Evolutionary conservation across 2,797 vertebrate species (phyloP), one percentile per base, ranked within the genome.

Genomic region (Helostoma temminkii): DNA sequence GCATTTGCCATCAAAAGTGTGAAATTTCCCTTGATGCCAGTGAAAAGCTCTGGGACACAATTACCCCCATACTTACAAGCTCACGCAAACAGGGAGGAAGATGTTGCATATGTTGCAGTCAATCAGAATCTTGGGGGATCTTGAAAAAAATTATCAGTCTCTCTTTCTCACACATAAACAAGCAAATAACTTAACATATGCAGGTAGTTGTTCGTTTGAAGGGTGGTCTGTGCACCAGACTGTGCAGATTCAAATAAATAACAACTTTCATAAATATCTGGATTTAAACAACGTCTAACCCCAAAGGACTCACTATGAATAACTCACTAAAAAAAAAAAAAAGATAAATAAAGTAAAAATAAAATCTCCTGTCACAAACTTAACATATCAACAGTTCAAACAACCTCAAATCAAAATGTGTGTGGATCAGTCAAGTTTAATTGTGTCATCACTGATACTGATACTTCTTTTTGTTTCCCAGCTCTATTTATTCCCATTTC

Each of bases 1-100:
- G n/a, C n/a, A n/a, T n/a, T n/a, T n/a, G n/a, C n/a, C n/a, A n/a
- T n/a, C n/a, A n/a, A n/a, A n/a, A 74, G 82, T 79, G 78, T 71
- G 79, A 66, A 69, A 85, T 83, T 91, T 86, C 82, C 78, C 74
- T 57, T 39, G 74, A 75, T 79, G 62, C 55, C 55, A 48, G 72
- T 61, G 76, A 79, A 82, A 74, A 66, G 58, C 71, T 80, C 57
- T 78, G 76, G 73, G 80, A 90, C 87, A 81, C 74, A 78, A 82
- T 83, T 71, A 49, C 76, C n/a, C 67, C 36, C 55, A 57, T 69
- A 45, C 70, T 42, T 59, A 78, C 6, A 21, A 72, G 62, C 74
- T 77, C 68, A 46, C 24, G 9, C 62, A 55, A 69, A 73, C 43
- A 48, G 47, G 11, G 49, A 61, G 60, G 57, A 39, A 65, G 67